A percentile compares a stretch with the other conserved stretches of the same genome.
Evolutionary conservation across 1,140 invertebrate species (phyloP).

Genomic region (Leptonema lineaticorne): DNA sequence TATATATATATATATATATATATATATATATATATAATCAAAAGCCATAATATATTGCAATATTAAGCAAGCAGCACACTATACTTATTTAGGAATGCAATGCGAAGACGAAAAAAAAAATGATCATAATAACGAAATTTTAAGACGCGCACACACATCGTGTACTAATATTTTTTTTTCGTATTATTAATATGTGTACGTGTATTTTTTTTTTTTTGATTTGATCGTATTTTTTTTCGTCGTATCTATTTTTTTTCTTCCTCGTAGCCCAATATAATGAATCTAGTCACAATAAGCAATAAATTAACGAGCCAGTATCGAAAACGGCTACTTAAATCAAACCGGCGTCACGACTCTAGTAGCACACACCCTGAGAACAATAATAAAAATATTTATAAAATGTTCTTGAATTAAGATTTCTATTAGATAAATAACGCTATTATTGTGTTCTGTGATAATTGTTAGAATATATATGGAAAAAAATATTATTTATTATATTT

Average conservation of each 20-base stretch:
- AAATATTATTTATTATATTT: no score
- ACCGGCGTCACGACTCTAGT: conserved; percentile 17
- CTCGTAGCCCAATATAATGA: conserved; percentile 13
- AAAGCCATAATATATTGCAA: conserved; percentile 13
- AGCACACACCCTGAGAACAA: conserved; percentile 21
- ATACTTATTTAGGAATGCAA: conserved; percentile 18
- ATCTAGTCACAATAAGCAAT: conserved; percentile 27
- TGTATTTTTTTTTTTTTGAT: no score
- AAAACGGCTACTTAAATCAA: conserved; percentile 28
- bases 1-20: no score
- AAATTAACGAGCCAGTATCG: conserved; percentile 21
- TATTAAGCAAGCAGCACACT: conserved; percentile 10
- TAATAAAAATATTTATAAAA: conserved; percentile 30
- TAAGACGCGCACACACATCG: neutral
- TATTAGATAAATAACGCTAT: conserved; percentile 31
- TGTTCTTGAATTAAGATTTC: conserved; percentile 32
- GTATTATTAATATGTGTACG: no score
- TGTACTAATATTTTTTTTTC: neutral
- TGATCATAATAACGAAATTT: conserved; percentile 12
- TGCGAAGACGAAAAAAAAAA: conserved; percentile 6
- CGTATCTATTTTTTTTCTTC: neutral
- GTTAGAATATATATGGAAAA: no score
- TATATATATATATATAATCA: neutral
- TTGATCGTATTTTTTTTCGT: neutral
- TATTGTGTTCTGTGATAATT: no score